Evolutionary conservation across 2,113 vertebrate species (phyloP), one percentile per base, ranked within the genome.

Genomic region (Cyrtonyx montezumae): DNA sequence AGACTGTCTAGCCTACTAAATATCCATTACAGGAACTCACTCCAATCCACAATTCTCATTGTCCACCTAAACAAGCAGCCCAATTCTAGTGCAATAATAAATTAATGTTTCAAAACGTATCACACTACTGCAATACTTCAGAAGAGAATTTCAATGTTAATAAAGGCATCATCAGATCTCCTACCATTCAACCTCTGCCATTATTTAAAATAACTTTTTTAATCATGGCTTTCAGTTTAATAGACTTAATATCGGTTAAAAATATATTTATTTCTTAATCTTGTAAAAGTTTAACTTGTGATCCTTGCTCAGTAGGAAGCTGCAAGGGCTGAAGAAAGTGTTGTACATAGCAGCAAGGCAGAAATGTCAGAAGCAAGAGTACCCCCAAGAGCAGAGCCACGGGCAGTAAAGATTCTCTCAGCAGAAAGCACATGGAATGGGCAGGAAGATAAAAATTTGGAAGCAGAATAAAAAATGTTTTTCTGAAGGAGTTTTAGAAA

Each of bases 331-430:
- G 78, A 91, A 70, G 70, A 34, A n/a, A 13, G 11, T 20, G 53
- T n/a, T 70, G 63, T 49, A 25, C 17, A 11, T 0, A 77, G 73
- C 46, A 80, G 91, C 65, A 76, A 88, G 61, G 78, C 43, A 87
- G 63, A 75, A 84, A 75, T 61, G 84, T 81, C 84, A 95, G 89
- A 48, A 81, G 77, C 51, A 49, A 68, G 80, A 91, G 70, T 15
- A n/a, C 1, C 84, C 75, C 74, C 48, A 21, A 19, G 89, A 68
- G 78, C 87, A 81, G 43, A 93, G 81, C 93, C 1, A 2, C 87
- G 69, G 91, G 93, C 87, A 89, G 70, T 66, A 65, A 21, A 25
- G 81, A 17, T 48, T 84, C 81, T 3, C 68, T 79, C 85, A 87
- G 79, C 67, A 65, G 62, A 91, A 70, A 92, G 84, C 48, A 68